Evolutionary conservation across 2,888 invertebrate genomes (phyloP).

Genomic region (Sisyra nigra): DNA sequence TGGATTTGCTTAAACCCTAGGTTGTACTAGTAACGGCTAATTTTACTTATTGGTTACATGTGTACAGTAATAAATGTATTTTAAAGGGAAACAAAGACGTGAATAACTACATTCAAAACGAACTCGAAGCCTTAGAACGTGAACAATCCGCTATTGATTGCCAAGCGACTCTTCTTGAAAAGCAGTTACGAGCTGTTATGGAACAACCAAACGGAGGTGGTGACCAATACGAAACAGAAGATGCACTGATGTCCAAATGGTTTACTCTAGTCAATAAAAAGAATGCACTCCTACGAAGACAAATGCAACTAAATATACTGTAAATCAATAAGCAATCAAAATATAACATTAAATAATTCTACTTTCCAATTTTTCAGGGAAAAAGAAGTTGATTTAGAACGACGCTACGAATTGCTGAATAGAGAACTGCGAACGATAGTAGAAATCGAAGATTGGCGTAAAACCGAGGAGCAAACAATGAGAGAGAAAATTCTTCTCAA

Average conservation of each 20-base stretch:
- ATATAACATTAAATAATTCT: neutral
- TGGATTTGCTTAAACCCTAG: no score
- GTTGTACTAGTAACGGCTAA: no score
- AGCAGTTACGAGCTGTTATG: slow-evolving; percentile 74
- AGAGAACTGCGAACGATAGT: slow-evolving; percentile 77
- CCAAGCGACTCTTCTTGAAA: slow-evolving; percentile 75
- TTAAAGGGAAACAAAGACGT: slow-evolving; percentile 41
- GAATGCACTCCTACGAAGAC: slow-evolving; percentile 81
- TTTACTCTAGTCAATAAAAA: slow-evolving; percentile 93
- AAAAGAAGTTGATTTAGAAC: slow-evolving; percentile 87
- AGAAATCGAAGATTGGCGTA: slow-evolving; percentile 89
- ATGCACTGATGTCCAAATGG: slow-evolving; percentile 78
- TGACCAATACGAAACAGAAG: slow-evolving; percentile 49
- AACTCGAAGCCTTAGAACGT: slow-evolving; percentile 75
- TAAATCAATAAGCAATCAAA: slow-evolving; percentile 25
- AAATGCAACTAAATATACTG: slow-evolving; percentile 95
- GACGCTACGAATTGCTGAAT: slow-evolving; percentile 77
- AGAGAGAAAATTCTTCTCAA: slow-evolving; percentile 75
- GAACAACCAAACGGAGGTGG: slow-evolving; percentile 35
- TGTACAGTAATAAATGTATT: no score
- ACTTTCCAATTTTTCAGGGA: slow-evolving; percentile 41
- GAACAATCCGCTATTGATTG: slow-evolving; percentile 84
- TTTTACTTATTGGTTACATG: no score
- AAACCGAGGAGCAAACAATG: slow-evolving; percentile 81
- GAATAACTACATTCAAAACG: slow-evolving; percentile 77